A percentile compares a stretch with the other conserved stretches of the same genome.
Evolutionary conservation across 2,797 vertebrate species (phyloP).

Genomic region (Lerista edwardsae): DNA sequence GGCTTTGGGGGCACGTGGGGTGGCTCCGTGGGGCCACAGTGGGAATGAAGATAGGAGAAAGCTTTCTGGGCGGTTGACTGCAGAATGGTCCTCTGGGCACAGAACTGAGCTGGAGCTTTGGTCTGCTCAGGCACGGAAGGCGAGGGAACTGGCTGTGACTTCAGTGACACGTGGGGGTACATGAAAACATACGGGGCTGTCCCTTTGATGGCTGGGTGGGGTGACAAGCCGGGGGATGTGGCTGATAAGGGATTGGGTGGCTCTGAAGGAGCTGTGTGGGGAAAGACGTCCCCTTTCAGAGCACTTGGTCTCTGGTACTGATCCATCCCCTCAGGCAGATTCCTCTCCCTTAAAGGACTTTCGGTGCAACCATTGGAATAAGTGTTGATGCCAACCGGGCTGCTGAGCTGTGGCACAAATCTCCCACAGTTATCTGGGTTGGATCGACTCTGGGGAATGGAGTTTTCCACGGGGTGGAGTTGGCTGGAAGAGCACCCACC

Average conservation of each 20-base stretch:
- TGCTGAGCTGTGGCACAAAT: neutral
- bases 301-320: constrained; percentile 57
- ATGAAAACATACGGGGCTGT: constrained; percentile 77
- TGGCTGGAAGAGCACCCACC: constrained; percentile 54
- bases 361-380: neutral
- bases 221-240: constrained; percentile 70
- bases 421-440: constrained; percentile 45
- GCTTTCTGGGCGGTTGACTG: constrained; percentile 74
- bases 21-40: constrained; percentile 19
- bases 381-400: constrained; percentile 47
- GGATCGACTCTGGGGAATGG: neutral
- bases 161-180: constrained; percentile 80
- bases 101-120: constrained; percentile 32
- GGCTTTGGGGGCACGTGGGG: constrained; percentile 37
- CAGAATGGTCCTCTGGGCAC: constrained; percentile 56
- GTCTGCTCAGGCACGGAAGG: constrained; percentile 58
- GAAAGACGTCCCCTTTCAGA: constrained; percentile 40
- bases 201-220: constrained; percentile 80
- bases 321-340: constrained; percentile 87
- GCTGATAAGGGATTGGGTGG: neutral
- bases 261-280: neutral
- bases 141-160: constrained; percentile 63
- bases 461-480: constrained; percentile 42
- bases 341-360: constrained; percentile 83
- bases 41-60: constrained; percentile 79